Base-by-base conservation (phyloP, 2,113 vertebrate genomes). In the Callocephalon fimbriatum region DNA sequence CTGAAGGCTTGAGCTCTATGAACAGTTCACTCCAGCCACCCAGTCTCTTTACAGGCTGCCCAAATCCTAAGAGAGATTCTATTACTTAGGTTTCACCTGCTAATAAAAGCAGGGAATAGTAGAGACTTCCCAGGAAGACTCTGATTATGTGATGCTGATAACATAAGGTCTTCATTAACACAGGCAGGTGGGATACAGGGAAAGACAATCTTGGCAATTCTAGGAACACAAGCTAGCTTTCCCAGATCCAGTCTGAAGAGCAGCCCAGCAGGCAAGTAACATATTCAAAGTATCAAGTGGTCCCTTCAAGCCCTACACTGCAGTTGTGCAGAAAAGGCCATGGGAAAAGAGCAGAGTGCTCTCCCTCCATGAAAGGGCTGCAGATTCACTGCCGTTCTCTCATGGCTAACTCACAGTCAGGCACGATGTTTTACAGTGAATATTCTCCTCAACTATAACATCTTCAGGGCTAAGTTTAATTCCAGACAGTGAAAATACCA, bases 121-220 rank as follows among this genome's bases (percentile, higher is more conserved):
- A 20, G 40, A 91, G 8, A 51, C 21, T 70, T 86, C 40, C 40
- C n/a, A 58, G 37, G n/a, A 89, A 73, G 48, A 35, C 9, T n/a
- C 13, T 0, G 0, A 22, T 38, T 44, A 37, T 0, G 1, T 47
- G 20, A 77, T 10, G 16, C 35, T 65, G 53, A 56, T 74, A 42
- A 47, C 3, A 1, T 29, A 65, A 32, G 10, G 18, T 68, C 26
- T 3, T 40, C 40, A 40, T 40, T 65, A 77, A 80, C 14, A 71
- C 18, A 67, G 25, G 70, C 32, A 83, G 58, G 15, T n/a, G 18
- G 31, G 48, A 94, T 27, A 90, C 10, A 85, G 6, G 15, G n/a
- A 79, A 92, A 51, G 23, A 51, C 0, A 2, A 5, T n/a, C 18
- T 7, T 32, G 15, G 84, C 42, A 76, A 35, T n/a, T 75, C 29